Base-by-base conservation (phyloP, 2,888 invertebrate genomes). In the Apamea anceps region DNA sequence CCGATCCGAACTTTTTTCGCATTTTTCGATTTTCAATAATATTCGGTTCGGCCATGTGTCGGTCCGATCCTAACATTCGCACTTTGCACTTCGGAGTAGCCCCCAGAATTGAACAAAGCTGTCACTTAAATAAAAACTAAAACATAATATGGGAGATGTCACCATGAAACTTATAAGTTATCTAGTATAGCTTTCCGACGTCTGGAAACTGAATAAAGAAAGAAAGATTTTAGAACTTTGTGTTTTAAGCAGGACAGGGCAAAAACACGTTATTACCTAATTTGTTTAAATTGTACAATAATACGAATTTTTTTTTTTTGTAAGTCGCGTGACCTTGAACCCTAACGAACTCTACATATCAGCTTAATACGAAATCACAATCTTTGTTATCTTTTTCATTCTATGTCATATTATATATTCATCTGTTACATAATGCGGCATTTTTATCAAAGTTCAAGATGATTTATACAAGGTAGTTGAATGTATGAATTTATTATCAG, bases 391-490 rank as follows among this genome's bases (percentile, higher is more conserved):
- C 87, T 60, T 65, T 57, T 77, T 63, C 72, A 65, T 75, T 54
- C 8, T 71, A 28, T 74, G 21, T 48, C 54, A 72, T 85, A 54
- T 57, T 54, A 54, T 48, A 73, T 70, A 42, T 73, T 45, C 62
- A 77, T 32, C 62, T 42, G 62, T 83, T 72, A 63, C 21, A 65
- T 74, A 86, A 82, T 45, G 60, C 42, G 25, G 15, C 57, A 45
- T 66, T 86, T 67, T 86, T 85, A 82, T 77, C 71, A 51, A 5
- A 45, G 25, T 54, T 67, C 48, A 65, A 79, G 74, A 68, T 65
- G 28, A 82, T 51, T 51, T 62, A 48, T 73, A 65, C 54, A 65
- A 68, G 21, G 32, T 62, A 63, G 21, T 57, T 37, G 48, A 71
- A 71, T n/a, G 54, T 42, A 57, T 75, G 28, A 51, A 62, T 28